Evolutionary conservation across 1,140 invertebrate genomes (phyloP).

Genomic region (Scylla paramamosain): DNA sequence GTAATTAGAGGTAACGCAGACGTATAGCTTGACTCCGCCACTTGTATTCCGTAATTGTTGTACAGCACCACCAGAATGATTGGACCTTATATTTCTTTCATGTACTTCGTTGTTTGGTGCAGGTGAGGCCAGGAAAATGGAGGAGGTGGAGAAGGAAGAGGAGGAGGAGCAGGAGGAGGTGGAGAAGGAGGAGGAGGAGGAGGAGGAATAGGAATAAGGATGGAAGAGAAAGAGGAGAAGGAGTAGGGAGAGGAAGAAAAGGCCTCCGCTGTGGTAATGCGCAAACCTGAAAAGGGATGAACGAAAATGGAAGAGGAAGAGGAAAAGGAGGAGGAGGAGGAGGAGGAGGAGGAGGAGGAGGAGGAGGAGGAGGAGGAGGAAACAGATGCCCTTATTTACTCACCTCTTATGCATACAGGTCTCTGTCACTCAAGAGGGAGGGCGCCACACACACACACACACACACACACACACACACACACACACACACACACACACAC

Average conservation of each 20-base stretch:
- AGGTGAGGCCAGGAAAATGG: too few species aligned
- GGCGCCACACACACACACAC: background rate
- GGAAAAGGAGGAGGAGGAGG: too few species aligned
- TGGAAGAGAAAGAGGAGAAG: background rate
- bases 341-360: background rate
- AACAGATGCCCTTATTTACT: background rate
- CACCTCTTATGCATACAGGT: background rate
- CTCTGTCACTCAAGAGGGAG: background rate
- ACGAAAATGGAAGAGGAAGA: background rate
- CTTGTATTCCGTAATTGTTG: too few species aligned
- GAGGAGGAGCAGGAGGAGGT: background rate
- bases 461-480: conserved; percentile 20
- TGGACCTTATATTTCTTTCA: too few species aligned
- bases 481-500: conserved; percentile 20
- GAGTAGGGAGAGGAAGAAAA: too few species aligned
- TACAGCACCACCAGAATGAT: too few species aligned
- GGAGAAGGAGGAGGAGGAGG: background rate
- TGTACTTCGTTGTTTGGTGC: too few species aligned
- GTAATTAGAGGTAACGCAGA: too few species aligned
- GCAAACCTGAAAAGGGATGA: too few species aligned
- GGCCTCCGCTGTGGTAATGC: too few species aligned
- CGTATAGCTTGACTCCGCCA: too few species aligned
- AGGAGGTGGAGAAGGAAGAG: background rate
- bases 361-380: background rate
- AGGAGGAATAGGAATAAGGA: background rate